Evolutionary conservation across 2,113 vertebrate genomes (phyloP).

Genomic region (Amphiprion percula): DNA sequence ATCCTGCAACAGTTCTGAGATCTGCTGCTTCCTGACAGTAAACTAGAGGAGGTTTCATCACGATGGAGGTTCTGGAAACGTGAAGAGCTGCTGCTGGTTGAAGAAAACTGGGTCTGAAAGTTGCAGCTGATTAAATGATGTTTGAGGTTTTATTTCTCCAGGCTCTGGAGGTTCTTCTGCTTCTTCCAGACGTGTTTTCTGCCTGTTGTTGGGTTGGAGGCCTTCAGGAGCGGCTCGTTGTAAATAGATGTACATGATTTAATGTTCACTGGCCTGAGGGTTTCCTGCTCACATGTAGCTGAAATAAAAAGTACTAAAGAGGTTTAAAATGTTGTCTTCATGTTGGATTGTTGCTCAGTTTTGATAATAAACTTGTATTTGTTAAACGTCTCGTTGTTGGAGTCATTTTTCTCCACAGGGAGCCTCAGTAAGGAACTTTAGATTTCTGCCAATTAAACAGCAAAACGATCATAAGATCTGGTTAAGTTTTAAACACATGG

Average conservation of each 20-base stretch:
- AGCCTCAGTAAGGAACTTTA: no score
- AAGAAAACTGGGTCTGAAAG: background rate
- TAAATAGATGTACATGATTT: slow-evolving; percentile 78
- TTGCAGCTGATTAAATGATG: background rate
- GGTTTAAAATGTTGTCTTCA: slow-evolving; percentile 1
- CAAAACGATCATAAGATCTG: no score
- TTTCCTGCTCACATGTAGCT: background rate
- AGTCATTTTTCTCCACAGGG: no score
- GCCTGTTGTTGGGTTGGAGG: background rate
- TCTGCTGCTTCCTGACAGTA: background rate
- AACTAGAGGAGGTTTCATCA: no score
- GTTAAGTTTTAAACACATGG: no score
- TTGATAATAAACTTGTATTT: slow-evolving; percentile 48
- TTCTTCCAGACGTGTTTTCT: background rate
- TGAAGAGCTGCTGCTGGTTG: no score
- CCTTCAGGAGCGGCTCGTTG: slow-evolving; percentile 35
- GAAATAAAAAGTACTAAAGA: background rate
- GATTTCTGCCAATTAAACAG: no score
- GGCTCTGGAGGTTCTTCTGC: no score
- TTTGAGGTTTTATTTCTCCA: no score
- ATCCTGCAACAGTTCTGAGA: slow-evolving; percentile 93
- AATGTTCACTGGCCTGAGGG: background rate
- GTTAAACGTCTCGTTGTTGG: background rate
- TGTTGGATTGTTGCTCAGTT: slow-evolving; percentile 31
- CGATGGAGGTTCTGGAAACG: no score